A percentile compares a stretch with the other conserved stretches of the same genome.
Evolutionary conservation across 2,113 vertebrate genomes (phyloP).

Genomic region (Leptodactylus fuscus): DNA sequence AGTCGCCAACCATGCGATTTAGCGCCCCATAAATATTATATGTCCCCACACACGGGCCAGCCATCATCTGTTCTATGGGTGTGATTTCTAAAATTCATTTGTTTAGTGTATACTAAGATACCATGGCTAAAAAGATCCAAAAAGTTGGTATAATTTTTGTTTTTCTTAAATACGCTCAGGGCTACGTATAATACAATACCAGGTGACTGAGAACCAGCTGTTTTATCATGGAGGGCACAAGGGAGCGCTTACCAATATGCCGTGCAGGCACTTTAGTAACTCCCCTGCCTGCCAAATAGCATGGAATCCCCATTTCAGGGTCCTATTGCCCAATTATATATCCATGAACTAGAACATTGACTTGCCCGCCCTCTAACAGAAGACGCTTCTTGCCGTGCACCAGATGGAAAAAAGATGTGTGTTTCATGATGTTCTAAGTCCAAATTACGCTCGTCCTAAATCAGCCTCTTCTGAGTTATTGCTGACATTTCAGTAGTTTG

Average conservation of each 20-base stretch:
- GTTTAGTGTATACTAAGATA: too few relatives aligned
- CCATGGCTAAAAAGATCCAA: background rate
- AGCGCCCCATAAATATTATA: too few relatives aligned
- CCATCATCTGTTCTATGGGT: too few relatives aligned
- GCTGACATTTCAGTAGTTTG: conserved; percentile 43
- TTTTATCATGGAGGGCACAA: background rate
- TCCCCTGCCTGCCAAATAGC: background rate
- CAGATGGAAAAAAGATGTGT: conserved; percentile 18
- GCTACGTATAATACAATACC: background rate
- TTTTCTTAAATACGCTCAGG: background rate
- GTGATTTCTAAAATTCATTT: too few relatives aligned
- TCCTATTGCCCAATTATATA: background rate
- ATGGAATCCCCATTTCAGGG: background rate
- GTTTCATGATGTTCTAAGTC: conserved; percentile 7
- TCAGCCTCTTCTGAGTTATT: conserved; percentile 12
- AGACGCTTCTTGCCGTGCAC: background rate
- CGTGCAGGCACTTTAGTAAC: background rate
- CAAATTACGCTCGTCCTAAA: conserved; percentile 23
- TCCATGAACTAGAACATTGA: background rate
- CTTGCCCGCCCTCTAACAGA: background rate
- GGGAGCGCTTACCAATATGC: too few relatives aligned
- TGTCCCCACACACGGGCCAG: too few relatives aligned
- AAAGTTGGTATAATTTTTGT: too few relatives aligned
- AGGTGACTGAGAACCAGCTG: background rate
- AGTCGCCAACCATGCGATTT: too few relatives aligned